Base-by-base conservation (phyloP, 2,113 vertebrate genomes). In the Arothron firmamentum region DNA sequence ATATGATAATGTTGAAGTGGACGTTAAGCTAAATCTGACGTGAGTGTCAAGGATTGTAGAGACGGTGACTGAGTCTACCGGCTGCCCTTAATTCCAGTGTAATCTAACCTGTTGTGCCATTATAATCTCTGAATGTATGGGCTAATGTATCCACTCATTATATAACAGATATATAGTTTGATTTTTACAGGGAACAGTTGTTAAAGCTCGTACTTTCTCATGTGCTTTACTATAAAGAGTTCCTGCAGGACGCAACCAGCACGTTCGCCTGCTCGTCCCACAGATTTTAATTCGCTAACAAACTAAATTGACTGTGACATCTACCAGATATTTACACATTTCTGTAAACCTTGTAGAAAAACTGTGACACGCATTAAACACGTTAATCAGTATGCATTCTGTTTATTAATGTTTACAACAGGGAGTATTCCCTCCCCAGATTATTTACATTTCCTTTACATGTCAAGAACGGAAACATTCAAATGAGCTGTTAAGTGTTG, bases 401-500 rank as follows among this genome's bases (percentile, higher is more conserved):
- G 56, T 89, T 87, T 86, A 87, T 86, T 89, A 12, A 65, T 77
- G 70, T 75, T 72, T 80, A 84, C 85, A 88, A 86, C 60, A 79
- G 79, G 51, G 58, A 69, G 65, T 42, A 5, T 34, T 25, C 11
- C 3, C 52, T 31, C 50, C 62, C 54, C 57, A 70, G 71, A 79
- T 70, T 88, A 87, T 84, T 79, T 88, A 85, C 82, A 67, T 79
- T 83, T 85, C 58, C 15, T 81, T 85, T 83, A 82, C 85, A 87
- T 85, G 86, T 80, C 80, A 74, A 85, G 83, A 82, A 92, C 92
- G 86, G 85, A 92, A 93, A 91, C 88, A 92, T 94, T 93, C 91
- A 92, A 85, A 90, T 86, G 82, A 91, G 88, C 91, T 91, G 83
- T 90, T 88, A 90, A 93, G 88, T 91, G 89, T 92, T 92, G 84